Percentiles rank a stretch among this genome's conserved stretches.
phyloP scores from a whole-genome alignment of 2,113 vertebrate genomes.

The Boleophthalmus pectinirostris region DNA sequence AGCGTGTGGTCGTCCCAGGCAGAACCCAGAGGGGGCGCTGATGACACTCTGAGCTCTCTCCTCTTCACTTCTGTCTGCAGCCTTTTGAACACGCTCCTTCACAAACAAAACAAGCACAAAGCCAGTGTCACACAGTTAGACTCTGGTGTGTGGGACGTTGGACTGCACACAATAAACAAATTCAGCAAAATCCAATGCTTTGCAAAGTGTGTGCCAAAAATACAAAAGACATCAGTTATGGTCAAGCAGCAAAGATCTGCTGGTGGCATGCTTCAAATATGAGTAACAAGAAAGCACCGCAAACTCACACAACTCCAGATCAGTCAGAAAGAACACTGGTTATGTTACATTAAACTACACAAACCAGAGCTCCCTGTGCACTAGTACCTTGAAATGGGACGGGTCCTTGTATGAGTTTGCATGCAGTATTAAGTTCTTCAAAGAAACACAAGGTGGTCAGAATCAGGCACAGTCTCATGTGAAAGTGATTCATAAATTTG shows the following conservation, averaged over 20 bases:
- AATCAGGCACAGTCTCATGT: background rate
- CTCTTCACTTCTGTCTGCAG: slow-evolving; percentile 53
- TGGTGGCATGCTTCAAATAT: background rate
- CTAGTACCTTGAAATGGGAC: slow-evolving; percentile 83
- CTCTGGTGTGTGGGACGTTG: background rate
- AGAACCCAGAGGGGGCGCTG: slow-evolving; percentile 30
- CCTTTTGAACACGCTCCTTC: slow-evolving; percentile 79
- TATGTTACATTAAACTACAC: background rate
- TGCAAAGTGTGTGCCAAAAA: too few species aligned
- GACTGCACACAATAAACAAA: background rate
- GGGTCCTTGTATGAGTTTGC: slow-evolving; percentile 83
- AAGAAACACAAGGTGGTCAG: background rate
- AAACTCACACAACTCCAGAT: background rate
- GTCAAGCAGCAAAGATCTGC: background rate
- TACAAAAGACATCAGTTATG: background rate
- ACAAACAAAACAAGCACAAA: background rate
- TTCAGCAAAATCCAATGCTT: background rate
- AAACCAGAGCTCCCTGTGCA: slow-evolving; percentile 23
- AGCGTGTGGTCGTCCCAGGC: slow-evolving; percentile 62
- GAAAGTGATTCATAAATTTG: background rate
- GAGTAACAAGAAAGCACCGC: background rate
- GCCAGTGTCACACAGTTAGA: background rate
- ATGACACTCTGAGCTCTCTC: slow-evolving; percentile 45
- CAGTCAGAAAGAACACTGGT: background rate
- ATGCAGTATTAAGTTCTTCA: slow-evolving; percentile 88